Base-by-base conservation (phyloP, 2,888 invertebrate genomes). In the Heliconius charithonia region DNA sequence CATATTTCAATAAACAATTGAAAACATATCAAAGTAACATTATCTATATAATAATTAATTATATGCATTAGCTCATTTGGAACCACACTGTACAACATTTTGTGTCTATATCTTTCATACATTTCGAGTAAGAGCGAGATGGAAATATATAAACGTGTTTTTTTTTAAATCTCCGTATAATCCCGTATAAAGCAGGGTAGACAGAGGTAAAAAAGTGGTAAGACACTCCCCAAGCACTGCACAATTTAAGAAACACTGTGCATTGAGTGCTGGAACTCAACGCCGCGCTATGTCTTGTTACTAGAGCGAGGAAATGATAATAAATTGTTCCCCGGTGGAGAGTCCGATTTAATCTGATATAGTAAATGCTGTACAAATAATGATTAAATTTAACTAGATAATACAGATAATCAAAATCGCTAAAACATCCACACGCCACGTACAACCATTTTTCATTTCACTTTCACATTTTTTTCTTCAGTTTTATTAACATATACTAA, bases 361-460 rank as follows among this genome's bases (percentile, higher is more conserved):
- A 63, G 25, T 25, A 74, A 25, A 45, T 25, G 63, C 2, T 63
- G 62, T 63, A 27, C 74, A 74, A 45, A 74, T 25, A 74, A 74
- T 63, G 32, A 59, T 59, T 16, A n/a, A 74, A 74, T 63, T 65
- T 74, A 74, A 74, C 74, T 74, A 74, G 63, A 74, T 27, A 45
- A 74, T 74, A 74, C 41, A 45, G 45, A 74, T 74, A 74, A 45
- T 25, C 74, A 65, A 63, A 51, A 45, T 41, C 41, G 63, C 41
- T 72, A 74, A 63, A 63, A 51, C 71, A 74, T 22, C 41, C 74
- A 74, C 63, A 41, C 73, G 63, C 72, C 59, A 91, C 90, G 90
- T 92, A 92, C 92, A 91, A 91, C 91, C 89, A 27, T 63, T 63
- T 63, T 27, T 81, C 86, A 62, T 67, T 85, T 86, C 85, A 83